Conservation (phyloP, 64 coral and sea anemone species). For the Porites australiensis region DNA sequence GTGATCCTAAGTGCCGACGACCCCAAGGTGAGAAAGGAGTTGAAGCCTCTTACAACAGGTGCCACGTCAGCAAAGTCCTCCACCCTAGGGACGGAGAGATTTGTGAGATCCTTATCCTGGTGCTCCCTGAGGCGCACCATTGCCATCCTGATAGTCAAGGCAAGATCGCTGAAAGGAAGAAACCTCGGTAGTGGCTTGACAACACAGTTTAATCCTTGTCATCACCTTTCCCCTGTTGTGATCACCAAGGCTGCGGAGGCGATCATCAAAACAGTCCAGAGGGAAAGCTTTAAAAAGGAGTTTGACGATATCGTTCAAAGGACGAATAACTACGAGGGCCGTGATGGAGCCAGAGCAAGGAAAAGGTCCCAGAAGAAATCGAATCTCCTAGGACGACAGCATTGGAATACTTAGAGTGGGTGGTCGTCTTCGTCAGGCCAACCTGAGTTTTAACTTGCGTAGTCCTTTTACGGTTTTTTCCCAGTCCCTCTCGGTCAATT, state of each 20-base stretch:
- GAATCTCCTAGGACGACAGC: neutral
- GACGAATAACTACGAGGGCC: neutral
- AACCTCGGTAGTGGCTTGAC: neutral
- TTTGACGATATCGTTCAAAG: neutral
- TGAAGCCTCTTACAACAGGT: neutral
- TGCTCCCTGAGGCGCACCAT: neutral
- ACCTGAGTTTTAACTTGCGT: neutral
- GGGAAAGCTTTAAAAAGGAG: neutral
- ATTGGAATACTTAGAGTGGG: constrained; percentile 16
- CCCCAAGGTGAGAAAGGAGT: constrained; percentile 27
- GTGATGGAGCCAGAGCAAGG: neutral
- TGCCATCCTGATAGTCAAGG: constrained; percentile 24
- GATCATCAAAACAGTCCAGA: neutral
- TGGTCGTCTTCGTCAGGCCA: neutral
- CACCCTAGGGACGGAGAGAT: constrained; percentile 12
- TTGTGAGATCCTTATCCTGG: neutral
- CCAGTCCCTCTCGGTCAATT: too few species aligned
- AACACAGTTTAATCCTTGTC: neutral
- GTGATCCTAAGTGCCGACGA: neutral
- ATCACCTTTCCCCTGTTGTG: neutral
- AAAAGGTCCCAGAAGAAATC: neutral
- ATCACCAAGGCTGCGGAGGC: neutral
- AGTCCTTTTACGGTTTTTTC: too few species aligned
- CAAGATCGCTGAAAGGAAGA: neutral
- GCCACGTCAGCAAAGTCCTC: neutral